These are phyloP conservation scores for Glaucopsyche alexis DNA, from an alignment of 2,888 invertebrate genomes.

Conservation along the genomic window DNA sequence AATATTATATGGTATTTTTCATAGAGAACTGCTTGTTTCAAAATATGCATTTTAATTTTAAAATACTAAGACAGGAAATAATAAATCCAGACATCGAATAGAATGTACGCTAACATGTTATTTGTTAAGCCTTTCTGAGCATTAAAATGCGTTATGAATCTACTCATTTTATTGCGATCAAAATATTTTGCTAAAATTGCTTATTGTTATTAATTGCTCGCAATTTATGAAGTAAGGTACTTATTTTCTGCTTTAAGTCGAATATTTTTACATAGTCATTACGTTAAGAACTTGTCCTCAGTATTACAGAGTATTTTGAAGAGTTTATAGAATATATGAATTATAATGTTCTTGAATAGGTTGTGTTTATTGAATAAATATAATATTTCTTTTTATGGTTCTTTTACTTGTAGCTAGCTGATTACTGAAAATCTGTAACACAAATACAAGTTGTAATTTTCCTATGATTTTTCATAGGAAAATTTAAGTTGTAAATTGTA, in stretches of 20 bases:
- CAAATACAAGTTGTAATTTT: too few relatives aligned
- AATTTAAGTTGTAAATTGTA: too few relatives aligned
- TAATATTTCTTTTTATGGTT: slow-evolving; percentile 28
- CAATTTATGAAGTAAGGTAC: too few relatives aligned
- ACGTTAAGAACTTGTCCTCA: background rate
- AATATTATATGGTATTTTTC: background rate
- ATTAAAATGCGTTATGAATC: too few relatives aligned
- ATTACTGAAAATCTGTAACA: too few relatives aligned
- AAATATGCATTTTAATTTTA: background rate
- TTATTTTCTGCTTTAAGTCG: too few relatives aligned
- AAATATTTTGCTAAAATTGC: too few relatives aligned
- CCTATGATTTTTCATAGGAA: too few relatives aligned
- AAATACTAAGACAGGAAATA: background rate
- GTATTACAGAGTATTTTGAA: slow-evolving; percentile 22
- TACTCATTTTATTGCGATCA: too few relatives aligned
- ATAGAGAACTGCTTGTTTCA: too few relatives aligned
- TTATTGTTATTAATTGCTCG: too few relatives aligned
- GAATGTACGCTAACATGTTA: background rate
- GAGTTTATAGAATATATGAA: slow-evolving; percentile 14
- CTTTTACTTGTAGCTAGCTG: slow-evolving; percentile 10
- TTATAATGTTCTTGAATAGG: slow-evolving; percentile 4
- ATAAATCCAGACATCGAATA: slow-evolving; percentile 1
- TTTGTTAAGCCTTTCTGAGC: too few relatives aligned
- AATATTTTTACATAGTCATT: background rate
- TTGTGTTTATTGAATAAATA: slow-evolving; percentile 31